A percentile compares a stretch with the other conserved stretches of the same genome.
Conservation (phyloP, 2,113 vertebrate species). For the Pituophis catenifer region DNA sequence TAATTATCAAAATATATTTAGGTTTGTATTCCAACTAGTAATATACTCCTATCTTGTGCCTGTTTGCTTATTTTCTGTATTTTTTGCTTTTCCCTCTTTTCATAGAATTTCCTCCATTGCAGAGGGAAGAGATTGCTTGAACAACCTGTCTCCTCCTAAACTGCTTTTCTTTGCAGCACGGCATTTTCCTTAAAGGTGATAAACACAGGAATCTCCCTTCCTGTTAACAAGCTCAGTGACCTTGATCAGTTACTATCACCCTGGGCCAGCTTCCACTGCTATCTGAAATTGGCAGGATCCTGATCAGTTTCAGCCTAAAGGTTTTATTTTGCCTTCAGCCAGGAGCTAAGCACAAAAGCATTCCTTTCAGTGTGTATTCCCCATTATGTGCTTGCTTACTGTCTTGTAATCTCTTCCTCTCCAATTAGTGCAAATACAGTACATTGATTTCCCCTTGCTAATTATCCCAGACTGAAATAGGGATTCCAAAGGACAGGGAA, state of each 20-base stretch:
- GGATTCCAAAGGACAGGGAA: neutral
- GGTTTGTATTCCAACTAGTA: neutral
- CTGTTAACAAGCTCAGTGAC: neutral
- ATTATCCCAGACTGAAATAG: neutral
- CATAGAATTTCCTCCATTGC: neutral
- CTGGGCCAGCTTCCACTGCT: neutral
- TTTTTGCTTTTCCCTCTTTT: neutral
- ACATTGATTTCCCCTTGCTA: neutral
- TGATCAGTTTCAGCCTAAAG: neutral
- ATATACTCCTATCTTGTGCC: neutral
- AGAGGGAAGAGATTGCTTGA: neutral
- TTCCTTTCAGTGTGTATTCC: neutral
- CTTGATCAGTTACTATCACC: neutral
- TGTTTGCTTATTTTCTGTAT: neutral
- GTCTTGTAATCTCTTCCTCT: neutral
- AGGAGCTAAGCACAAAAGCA: neutral
- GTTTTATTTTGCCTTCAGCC: neutral
- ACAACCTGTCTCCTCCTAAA: neutral
- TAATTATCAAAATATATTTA: neutral
- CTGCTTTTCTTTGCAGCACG: neutral
- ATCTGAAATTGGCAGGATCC: neutral
- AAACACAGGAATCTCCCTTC: neutral
- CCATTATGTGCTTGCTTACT: neutral
- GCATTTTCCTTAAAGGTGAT: neutral
- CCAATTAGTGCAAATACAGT: neutral